Evolutionary conservation across 2,113 vertebrate genomes (phyloP).

Genomic region (Chaetops frenatus): DNA sequence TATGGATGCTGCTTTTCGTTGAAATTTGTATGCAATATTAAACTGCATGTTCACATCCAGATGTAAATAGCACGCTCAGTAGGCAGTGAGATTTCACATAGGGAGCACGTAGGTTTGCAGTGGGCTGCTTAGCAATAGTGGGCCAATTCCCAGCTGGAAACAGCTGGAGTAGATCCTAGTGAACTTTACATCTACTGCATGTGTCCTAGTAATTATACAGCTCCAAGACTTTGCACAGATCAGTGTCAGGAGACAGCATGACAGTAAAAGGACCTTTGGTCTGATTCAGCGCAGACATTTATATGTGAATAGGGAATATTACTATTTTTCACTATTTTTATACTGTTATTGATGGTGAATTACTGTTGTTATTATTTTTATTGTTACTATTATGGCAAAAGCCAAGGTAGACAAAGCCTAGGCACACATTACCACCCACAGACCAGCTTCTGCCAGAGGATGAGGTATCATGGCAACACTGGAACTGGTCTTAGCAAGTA

Average conservation of each 20-base stretch:
- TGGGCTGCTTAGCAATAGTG: not conserved
- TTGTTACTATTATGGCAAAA: not conserved
- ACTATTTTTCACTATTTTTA: not conserved
- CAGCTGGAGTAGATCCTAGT: not conserved
- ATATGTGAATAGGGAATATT: not conserved
- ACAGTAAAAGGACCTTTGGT: not conserved
- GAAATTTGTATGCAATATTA: not conserved
- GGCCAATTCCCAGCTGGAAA: not conserved
- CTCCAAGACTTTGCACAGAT: not conserved
- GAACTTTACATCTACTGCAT: not conserved
- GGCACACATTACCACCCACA: not conserved
- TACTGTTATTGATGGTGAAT: not conserved
- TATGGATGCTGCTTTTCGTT: rapidly evolving
- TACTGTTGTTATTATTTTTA: not conserved
- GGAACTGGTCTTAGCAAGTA: not conserved
- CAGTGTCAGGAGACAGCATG: not conserved
- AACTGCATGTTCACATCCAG: not conserved
- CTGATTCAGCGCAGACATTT: not conserved
- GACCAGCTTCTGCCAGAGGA: not conserved
- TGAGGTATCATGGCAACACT: not conserved
- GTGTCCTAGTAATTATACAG: not conserved
- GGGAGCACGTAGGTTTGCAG: not conserved
- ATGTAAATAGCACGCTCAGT: not conserved
- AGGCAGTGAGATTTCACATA: not conserved
- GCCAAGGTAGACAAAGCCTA: not conserved